phyloP scores from a whole-genome alignment of 53 echinoderm and acorn worm genomes.

The Luidia sarsii region DNA sequence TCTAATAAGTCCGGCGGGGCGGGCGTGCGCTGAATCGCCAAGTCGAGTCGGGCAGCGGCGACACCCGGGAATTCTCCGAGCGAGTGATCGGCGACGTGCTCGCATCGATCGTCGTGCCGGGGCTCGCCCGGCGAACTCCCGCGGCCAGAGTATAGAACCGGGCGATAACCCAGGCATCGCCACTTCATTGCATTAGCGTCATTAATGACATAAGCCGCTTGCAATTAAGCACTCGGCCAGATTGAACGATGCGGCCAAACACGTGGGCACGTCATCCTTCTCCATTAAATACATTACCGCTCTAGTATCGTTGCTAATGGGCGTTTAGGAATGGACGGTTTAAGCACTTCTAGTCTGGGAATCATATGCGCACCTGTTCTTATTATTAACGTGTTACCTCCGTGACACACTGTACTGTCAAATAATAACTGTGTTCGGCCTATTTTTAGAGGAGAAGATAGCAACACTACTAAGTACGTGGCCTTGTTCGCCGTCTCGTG shows the following conservation, averaged over 20 bases:
- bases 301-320: neutral
- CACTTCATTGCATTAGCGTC: constrained; percentile 27
- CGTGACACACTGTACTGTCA: no score
- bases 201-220: constrained; percentile 4
- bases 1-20: constrained; percentile 5
- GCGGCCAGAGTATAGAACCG: constrained; percentile 3
- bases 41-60: neutral
- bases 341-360: no score
- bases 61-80: neutral
- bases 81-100: constrained; percentile 10
- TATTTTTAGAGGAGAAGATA: no score
- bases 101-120: constrained; percentile 21
- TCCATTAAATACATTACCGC: neutral
- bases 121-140: constrained; percentile 2
- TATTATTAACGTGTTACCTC: no score
- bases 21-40: neutral
- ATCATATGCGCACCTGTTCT: no score
- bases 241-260: neutral
- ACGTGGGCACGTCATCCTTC: neutral
- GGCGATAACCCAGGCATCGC: neutral
- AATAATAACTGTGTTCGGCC: no score
- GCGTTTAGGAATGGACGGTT: no score
- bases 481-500: no score
- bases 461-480: no score
- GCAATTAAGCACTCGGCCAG: neutral